Percentiles rank a stretch among this genome's conserved stretches.
Conservation (phyloP, 1,140 invertebrate species). For the Drosophila quadrilineata region DNA sequence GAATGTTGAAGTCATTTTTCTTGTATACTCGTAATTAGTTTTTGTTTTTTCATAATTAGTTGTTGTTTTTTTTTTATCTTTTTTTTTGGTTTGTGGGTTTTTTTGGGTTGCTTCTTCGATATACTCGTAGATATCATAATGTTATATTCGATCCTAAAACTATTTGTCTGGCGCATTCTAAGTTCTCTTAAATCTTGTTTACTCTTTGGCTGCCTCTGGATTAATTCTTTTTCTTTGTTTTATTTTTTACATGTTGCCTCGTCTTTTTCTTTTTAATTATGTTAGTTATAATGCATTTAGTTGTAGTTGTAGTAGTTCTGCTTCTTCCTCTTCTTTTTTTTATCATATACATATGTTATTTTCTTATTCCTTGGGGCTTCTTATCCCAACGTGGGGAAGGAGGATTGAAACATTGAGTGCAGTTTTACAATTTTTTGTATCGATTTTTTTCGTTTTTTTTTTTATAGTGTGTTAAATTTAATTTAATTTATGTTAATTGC, state of each 20-base stretch:
- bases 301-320: constrained; percentile 42
- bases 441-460: constrained; percentile 33
- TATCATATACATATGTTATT: constrained; percentile 35
- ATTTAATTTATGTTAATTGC: constrained; percentile 14
- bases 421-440: constrained; percentile 73
- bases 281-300: constrained; percentile 48
- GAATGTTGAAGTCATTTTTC: constrained; percentile 70
- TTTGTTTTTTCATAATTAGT: constrained; percentile 41
- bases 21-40: constrained; percentile 32
- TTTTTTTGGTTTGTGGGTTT: constrained; percentile 28
- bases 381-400: too few species aligned
- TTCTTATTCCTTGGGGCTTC: constrained; percentile 29
- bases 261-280: constrained; percentile 20
- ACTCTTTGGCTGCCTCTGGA: constrained; percentile 53
- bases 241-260: too few species aligned
- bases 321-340: constrained; percentile 15
- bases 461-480: constrained; percentile 28
- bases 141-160: constrained; percentile 57
- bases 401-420: constrained; percentile 74
- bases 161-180: constrained; percentile 59
- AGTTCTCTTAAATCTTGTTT: constrained; percentile 14
- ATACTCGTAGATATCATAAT: constrained; percentile 24
- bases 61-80: constrained; percentile 25
- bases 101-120: constrained; percentile 2
- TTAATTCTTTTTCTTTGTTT: constrained; percentile 40